Evolutionary conservation across 2,888 invertebrate species (phyloP).

Genomic region (Rhingia rostrata): DNA sequence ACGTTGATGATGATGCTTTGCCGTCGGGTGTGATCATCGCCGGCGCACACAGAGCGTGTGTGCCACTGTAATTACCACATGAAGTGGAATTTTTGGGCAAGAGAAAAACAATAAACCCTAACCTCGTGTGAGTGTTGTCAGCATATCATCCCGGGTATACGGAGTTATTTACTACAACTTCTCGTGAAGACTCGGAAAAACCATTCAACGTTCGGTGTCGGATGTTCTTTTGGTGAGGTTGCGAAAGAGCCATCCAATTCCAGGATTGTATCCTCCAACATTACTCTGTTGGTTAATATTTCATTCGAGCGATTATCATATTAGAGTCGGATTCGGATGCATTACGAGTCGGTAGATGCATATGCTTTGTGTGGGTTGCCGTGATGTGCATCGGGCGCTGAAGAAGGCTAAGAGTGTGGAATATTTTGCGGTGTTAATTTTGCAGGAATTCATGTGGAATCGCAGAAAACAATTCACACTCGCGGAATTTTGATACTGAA

Average conservation of each 20-base stretch:
- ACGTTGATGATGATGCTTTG: slow-evolving; percentile 60
- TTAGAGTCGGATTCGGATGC: slow-evolving; percentile 47
- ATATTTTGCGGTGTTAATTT: slow-evolving; percentile 50
- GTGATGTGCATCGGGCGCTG: neutral
- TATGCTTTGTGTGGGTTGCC: neutral
- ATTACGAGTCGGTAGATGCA: neutral
- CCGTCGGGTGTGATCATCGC: slow-evolving; percentile 67
- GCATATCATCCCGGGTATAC: slow-evolving; percentile 19
- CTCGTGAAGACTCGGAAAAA: slow-evolving; percentile 36
- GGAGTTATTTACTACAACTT: slow-evolving; percentile 65
- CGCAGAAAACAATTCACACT: slow-evolving; percentile 30
- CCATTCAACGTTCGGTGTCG: slow-evolving; percentile 20
- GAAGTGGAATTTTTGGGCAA: slow-evolving; percentile 67
- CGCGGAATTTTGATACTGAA: slow-evolving; percentile 28
- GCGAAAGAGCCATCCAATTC: slow-evolving; percentile 44
- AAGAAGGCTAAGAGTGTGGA: slow-evolving; percentile 17
- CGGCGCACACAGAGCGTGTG: slow-evolving; percentile 45
- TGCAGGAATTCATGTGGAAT: slow-evolving; percentile 38
- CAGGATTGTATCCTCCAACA: slow-evolving; percentile 23
- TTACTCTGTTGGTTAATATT: slow-evolving; percentile 61
- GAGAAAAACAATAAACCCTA: slow-evolving; percentile 73
- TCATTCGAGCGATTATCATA: slow-evolving; percentile 66
- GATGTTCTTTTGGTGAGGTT: slow-evolving; percentile 31
- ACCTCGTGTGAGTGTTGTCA: slow-evolving; percentile 60
- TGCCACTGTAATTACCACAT: slow-evolving; percentile 72